These are phyloP conservation scores for Fulmarus glacialis DNA, from an alignment of 2,113 vertebrate genomes.

Conservation along the genomic window DNA sequence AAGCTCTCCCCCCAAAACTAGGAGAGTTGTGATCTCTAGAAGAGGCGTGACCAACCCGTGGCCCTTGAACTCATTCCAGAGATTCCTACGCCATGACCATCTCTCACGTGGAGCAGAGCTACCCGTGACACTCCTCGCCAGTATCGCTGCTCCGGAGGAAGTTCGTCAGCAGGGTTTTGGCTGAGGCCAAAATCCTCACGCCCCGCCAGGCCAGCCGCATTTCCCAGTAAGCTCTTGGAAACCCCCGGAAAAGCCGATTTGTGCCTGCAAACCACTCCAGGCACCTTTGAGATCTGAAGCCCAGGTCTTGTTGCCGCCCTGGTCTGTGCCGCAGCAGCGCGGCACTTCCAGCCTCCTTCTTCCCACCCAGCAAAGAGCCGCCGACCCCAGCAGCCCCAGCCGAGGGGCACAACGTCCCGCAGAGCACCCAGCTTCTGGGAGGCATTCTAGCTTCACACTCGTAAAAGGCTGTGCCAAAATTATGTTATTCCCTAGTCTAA, in stretches of 20 bases:
- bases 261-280: background rate
- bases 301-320: accelerated
- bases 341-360: background rate
- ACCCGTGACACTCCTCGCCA: background rate
- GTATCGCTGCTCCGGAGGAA: background rate
- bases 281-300: background rate
- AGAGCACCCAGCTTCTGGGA: background rate
- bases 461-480: background rate
- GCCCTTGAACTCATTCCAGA: background rate
- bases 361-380: background rate
- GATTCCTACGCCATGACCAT: accelerated
- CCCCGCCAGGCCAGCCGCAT: background rate
- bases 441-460: accelerated
- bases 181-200: accelerated
- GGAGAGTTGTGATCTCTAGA: no score
- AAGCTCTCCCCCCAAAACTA: background rate
- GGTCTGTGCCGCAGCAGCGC: accelerated
- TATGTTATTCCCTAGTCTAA: background rate
- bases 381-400: background rate
- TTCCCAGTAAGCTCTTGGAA: background rate
- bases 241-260: background rate
- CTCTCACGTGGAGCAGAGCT: accelerated
- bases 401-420: accelerated
- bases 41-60: accelerated
- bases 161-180: background rate